phyloP scores from a whole-genome alignment of 1,140 invertebrate species.

The Atta colombica region DNA sequence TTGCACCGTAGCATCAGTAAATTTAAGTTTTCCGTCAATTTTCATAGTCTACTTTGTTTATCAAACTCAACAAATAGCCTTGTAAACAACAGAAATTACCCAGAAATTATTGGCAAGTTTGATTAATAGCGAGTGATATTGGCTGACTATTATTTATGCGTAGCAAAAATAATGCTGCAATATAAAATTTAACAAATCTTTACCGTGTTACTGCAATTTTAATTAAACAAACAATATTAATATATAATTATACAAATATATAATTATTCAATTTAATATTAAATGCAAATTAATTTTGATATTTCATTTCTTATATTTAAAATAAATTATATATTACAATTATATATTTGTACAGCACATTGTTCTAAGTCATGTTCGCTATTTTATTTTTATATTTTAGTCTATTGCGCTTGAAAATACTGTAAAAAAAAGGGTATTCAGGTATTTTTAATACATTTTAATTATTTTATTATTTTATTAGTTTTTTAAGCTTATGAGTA shows the following conservation, averaged over 20 bases:
- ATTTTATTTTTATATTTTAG: not conserved
- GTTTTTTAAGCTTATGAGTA: not conserved
- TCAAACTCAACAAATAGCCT: constrained; percentile 5
- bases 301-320: not conserved
- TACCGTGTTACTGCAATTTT: not conserved
- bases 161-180: not conserved
- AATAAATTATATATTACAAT: not conserved
- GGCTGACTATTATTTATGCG: constrained; percentile 14
- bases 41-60: constrained; percentile 37
- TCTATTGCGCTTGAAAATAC: not conserved
- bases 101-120: constrained; percentile 17
- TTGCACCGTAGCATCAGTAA: constrained; percentile 63
- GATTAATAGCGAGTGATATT: constrained; percentile 28
- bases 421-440: not conserved
- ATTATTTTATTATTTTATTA: constrained; percentile 8
- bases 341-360: not conserved
- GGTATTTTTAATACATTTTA: not conserved
- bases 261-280: not conserved
- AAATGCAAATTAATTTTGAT: not conserved
- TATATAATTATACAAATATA: too few species aligned
- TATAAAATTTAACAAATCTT: constrained; percentile 7
- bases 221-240: not conserved
- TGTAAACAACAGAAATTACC: constrained; percentile 29
- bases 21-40: constrained; percentile 40
- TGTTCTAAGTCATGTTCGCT: not conserved